These are phyloP conservation scores for Percopsis transmontana DNA, from an alignment of 2,113 vertebrate species.

Conservation along the genomic window DNA sequence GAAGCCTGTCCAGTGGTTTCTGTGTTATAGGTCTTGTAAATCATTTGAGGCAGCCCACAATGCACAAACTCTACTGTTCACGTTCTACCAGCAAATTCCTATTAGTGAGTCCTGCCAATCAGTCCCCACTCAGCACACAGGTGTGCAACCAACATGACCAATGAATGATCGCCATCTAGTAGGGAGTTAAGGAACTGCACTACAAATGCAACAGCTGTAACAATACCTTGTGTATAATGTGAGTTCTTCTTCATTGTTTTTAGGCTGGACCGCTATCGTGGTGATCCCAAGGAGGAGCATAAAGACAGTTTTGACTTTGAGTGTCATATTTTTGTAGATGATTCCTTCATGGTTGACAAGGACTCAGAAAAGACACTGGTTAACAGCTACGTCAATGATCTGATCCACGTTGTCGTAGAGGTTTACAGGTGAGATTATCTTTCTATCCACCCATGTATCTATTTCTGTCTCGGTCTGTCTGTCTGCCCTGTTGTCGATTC, in stretches of 20 bases:
- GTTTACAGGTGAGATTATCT: slow-evolving; percentile 73
- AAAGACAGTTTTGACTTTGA: slow-evolving; percentile 80
- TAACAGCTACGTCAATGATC: slow-evolving; percentile 74
- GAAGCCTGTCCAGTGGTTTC: too few species aligned
- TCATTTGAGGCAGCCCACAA: too few species aligned
- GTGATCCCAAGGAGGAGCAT: slow-evolving; percentile 75
- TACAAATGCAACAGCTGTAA: neutral
- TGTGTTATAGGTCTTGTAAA: too few species aligned
- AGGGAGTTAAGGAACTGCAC: neutral
- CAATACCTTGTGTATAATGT: neutral
- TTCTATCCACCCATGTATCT: neutral
- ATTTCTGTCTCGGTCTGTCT: neutral
- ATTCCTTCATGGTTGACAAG: slow-evolving; percentile 71
- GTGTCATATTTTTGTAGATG: slow-evolving; percentile 79
- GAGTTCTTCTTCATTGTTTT: slow-evolving; percentile 28
- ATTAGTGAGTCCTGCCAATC: too few species aligned
- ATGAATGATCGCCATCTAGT: neutral
- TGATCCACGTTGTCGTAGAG: slow-evolving; percentile 74
- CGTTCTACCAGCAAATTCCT: too few species aligned
- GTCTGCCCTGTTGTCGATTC: neutral
- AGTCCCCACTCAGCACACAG: too few species aligned
- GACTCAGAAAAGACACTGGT: slow-evolving; percentile 58
- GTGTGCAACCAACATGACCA: neutral
- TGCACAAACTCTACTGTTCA: too few species aligned
- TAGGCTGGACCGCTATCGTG: slow-evolving; percentile 80